Base-by-base conservation (phyloP, 1,140 invertebrate species). In the Diabrotica virgifera region DNA sequence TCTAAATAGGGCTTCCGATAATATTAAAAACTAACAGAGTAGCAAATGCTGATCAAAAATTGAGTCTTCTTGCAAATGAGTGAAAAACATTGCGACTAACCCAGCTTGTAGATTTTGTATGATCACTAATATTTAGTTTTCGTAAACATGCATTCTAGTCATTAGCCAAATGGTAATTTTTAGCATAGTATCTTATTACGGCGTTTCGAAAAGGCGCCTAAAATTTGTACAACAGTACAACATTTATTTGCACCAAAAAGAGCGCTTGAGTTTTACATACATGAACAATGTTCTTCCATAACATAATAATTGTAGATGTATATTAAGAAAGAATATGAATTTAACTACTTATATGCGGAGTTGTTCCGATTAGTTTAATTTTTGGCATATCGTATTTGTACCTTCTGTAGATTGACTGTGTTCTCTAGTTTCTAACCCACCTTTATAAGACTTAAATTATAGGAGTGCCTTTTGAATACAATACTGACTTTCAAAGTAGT, bases 391-490 rank as follows among this genome's bases (percentile, higher is more conserved):
- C 13, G 50, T 50, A 14, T 57, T 10, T 59, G 37, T 46, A 50
- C 46, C 13, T 59, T 50, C 46, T 59, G 37, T 51, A 51, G 24
- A 50, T 59, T 11, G 37, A 61, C 58, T 50, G 51, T 67, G 37
- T 54, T 63, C 36, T 37, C 55, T 52, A 24, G 53, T 67, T 67
- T 55, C 46, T 54, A 54, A 53, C 54, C 62, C 58, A 35, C 54
- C 14, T 65, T 11, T 53, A 64, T 60, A 67, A 71, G 67, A 71
- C 69, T 72, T 69, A 60, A 36, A 70, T 68, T 58, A 69, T 72
- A 73, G 72, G 68, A 74, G 72, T 74, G 72, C 72, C 72, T 74
- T 73, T 69, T 66, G 52, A 69, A 73, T 68, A 73, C 70, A 72
- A 73, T 70, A 57, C 36, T 57, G 55, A 57, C 55, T 36, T 46